Conservation (phyloP, 2,113 vertebrate species). For the Illadopsis cleaveri region DNA sequence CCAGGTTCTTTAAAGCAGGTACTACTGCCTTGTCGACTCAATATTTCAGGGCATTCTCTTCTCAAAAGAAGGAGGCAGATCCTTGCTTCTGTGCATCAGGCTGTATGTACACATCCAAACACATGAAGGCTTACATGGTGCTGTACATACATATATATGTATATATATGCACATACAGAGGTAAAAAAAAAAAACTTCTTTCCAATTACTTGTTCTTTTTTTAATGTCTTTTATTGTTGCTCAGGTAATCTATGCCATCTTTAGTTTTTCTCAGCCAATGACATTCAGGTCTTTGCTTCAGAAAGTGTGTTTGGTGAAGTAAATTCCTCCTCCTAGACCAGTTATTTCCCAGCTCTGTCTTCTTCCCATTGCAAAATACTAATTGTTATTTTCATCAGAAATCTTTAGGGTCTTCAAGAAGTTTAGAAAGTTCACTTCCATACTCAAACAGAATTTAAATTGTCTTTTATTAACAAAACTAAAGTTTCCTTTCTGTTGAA, state of each 20-base stretch:
- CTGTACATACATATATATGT: neutral
- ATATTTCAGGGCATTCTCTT: neutral
- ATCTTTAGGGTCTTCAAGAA: neutral
- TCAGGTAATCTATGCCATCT: neutral
- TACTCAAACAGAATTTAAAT: neutral
- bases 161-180: neutral
- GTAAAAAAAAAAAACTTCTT: neutral
- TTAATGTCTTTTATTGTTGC: neutral
- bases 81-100: neutral
- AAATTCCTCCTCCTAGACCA: neutral
- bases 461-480: neutral
- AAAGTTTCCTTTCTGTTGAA: neutral
- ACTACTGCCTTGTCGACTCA: neutral
- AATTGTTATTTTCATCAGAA: neutral
- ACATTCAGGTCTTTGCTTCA: neutral
- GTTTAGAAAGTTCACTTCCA: neutral
- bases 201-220: neutral
- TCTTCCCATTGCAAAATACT: neutral
- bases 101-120: neutral
- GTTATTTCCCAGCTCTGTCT: neutral
- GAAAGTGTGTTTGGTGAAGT: neutral
- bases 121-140: rapidly evolving
- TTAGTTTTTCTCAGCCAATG: neutral
- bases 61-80: neutral
- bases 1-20: neutral